Percentiles rank a stretch among this genome's conserved stretches.
phyloP scores from a whole-genome alignment of 2,888 invertebrate species.

The Cantharis lateralis region DNA sequence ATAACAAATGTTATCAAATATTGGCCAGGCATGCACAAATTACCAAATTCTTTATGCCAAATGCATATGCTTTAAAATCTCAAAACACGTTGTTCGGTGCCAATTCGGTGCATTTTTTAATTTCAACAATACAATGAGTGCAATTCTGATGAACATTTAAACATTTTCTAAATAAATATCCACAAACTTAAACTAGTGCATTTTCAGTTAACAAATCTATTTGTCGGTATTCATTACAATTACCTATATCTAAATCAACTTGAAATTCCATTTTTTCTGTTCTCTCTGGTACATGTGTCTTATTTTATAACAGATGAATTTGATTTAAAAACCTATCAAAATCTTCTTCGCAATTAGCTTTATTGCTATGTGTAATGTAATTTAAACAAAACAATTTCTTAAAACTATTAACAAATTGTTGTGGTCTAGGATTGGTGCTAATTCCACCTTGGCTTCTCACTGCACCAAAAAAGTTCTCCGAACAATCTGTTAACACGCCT shows the following conservation, averaged over 20 bases:
- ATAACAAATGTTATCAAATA: slow-evolving; percentile 1
- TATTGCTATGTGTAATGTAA: slow-evolving; percentile 12
- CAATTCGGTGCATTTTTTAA: background rate
- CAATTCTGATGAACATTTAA: slow-evolving; percentile 11
- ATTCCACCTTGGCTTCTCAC: slow-evolving; percentile 34
- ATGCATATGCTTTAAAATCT: slow-evolving; percentile 20
- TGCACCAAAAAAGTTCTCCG: too few relatives aligned
- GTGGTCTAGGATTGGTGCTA: slow-evolving; percentile 35
- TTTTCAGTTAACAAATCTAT: slow-evolving; percentile 9
- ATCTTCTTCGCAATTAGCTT: slow-evolving; percentile 4
- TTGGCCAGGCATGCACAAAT: slow-evolving; percentile 9
- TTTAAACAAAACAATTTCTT: slow-evolving; percentile 31
- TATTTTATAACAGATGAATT: background rate
- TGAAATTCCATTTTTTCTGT: background rate
- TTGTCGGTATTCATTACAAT: background rate
- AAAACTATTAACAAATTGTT: slow-evolving; percentile 27
- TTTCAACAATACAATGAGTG: background rate
- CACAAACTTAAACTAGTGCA: slow-evolving; percentile 14
- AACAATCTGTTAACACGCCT: slow-evolving; percentile 33
- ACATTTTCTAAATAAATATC: slow-evolving; percentile 20
- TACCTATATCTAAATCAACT: background rate
- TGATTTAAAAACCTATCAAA: background rate
- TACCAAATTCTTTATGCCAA: slow-evolving; percentile 14
- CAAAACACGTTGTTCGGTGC: slow-evolving; percentile 5
- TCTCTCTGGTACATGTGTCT: too few relatives aligned